Percentiles rank a stretch among this genome's conserved stretches.
Conservation (phyloP, 2,888 invertebrate species). For the Bombylius major region DNA sequence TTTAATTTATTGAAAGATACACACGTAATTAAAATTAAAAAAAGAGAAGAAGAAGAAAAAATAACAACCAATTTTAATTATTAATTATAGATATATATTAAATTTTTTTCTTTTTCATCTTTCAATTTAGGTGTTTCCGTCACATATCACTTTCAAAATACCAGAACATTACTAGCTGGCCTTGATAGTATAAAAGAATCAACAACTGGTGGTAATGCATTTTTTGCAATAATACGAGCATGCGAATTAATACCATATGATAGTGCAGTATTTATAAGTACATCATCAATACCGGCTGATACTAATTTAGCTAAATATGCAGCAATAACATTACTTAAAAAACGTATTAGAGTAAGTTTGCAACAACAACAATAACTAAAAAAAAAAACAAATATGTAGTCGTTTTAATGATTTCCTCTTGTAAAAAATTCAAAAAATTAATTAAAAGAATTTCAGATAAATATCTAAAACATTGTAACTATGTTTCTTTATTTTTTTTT, state of each 20-base stretch:
- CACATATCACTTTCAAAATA: constrained; percentile 34
- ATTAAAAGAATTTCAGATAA: neutral
- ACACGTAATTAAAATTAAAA: no score
- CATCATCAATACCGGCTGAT: constrained; percentile 44
- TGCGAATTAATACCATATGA: constrained; percentile 48
- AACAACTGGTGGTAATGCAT: constrained; percentile 40
- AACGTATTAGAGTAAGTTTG: constrained; percentile 35
- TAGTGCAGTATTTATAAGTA: constrained; percentile 49
- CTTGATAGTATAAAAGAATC: constrained; percentile 32
- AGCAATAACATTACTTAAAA: constrained; percentile 34
- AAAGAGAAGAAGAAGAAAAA: no score
- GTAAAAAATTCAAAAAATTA: neutral
- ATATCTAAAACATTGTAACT: neutral
- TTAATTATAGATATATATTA: neutral
- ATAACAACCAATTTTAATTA: no score
- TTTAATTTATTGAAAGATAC: no score
- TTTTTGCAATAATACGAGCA: constrained; percentile 46
- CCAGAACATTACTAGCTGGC: constrained; percentile 32
- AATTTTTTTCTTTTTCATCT: neutral
- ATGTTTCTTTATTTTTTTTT: constrained; percentile 10
- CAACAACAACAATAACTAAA: no score
- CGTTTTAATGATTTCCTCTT: no score
- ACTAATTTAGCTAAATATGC: constrained; percentile 37
- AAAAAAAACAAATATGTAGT: neutral
- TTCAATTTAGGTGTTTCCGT: constrained; percentile 26